A percentile compares a stretch with the other conserved stretches of the same genome.
Evolutionary conservation across 2,797 vertebrate species (phyloP).

Genomic region (Coracias cyanogaster): DNA sequence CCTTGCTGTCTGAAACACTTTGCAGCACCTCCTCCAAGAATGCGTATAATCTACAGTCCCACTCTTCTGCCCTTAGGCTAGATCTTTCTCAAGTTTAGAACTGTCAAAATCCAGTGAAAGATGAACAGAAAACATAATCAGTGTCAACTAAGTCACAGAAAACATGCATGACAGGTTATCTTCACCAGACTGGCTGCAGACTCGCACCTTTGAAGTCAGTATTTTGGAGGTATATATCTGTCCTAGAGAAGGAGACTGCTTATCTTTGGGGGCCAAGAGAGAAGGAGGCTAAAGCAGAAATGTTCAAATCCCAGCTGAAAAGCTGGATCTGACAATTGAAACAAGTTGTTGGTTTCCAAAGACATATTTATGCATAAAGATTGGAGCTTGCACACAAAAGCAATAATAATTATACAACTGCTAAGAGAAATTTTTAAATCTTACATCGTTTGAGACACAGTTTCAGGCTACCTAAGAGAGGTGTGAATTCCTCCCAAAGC

Average conservation of each 20-base stretch:
- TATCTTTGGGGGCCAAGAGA: not conserved
- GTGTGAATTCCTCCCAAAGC: not conserved
- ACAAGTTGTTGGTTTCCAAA: not conserved
- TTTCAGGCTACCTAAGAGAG: not conserved
- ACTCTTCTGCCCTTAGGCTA: conserved; percentile 22
- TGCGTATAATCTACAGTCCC: not conserved
- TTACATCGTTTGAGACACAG: not conserved
- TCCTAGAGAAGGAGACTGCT: not conserved
- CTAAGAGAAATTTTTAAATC: not conserved
- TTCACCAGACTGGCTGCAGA: not conserved
- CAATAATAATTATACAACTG: not conserved
- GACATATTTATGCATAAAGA: not conserved
- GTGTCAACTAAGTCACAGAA: not conserved
- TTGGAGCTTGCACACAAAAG: not conserved
- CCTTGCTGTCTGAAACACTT: not conserved
- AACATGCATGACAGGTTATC: not conserved
- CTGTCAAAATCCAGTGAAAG: conserved; percentile 24
- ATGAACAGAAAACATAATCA: conserved; percentile 24
- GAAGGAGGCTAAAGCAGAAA: not conserved
- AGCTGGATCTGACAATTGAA: not conserved
- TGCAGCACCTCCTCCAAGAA: conserved; percentile 15
- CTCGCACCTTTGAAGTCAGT: not conserved
- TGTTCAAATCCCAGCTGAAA: not conserved
- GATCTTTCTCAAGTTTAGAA: conserved; percentile 40
- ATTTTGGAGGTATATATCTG: not conserved